Conservation (phyloP, 1,140 invertebrate genomes). For the Drosophila pseudoananassae region DNA sequence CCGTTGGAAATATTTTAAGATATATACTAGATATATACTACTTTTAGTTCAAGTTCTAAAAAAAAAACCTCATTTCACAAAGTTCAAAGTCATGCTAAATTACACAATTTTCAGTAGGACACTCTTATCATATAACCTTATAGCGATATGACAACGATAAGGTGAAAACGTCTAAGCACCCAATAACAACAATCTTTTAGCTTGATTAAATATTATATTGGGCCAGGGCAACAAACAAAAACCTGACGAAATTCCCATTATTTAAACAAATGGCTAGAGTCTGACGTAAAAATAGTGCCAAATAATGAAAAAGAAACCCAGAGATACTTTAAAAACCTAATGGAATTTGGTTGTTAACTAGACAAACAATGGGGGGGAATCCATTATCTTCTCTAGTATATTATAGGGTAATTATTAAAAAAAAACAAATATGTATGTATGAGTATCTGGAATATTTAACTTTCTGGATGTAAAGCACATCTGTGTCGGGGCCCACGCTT, state of each 20-base stretch:
- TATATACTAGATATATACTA: too few relatives aligned
- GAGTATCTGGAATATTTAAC: background rate
- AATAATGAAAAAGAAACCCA: constrained; percentile 9
- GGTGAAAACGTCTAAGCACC: constrained; percentile 29
- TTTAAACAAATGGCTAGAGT: constrained; percentile 64
- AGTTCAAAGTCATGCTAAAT: constrained; percentile 41
- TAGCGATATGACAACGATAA: constrained; percentile 53
- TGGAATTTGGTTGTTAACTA: background rate
- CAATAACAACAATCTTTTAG: constrained; percentile 48
- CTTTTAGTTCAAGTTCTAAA: background rate
- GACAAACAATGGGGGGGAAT: constrained; percentile 1
- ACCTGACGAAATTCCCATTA: constrained; percentile 63
- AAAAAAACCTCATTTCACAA: background rate
- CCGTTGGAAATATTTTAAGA: background rate
- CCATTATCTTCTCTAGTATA: constrained; percentile 2
- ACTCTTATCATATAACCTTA: constrained; percentile 29
- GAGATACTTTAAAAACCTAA: background rate
- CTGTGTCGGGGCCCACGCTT: constrained; percentile 6
- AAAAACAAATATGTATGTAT: background rate
- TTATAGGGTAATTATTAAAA: background rate
- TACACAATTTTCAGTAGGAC: constrained; percentile 24
- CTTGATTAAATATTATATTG: constrained; percentile 67
- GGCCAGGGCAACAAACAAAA: constrained; percentile 35
- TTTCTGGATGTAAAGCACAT: constrained; percentile 31
- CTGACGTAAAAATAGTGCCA: constrained; percentile 30